Base-by-base conservation (phyloP, 2,797 vertebrate species). In the Phataginus tricuspis region DNA sequence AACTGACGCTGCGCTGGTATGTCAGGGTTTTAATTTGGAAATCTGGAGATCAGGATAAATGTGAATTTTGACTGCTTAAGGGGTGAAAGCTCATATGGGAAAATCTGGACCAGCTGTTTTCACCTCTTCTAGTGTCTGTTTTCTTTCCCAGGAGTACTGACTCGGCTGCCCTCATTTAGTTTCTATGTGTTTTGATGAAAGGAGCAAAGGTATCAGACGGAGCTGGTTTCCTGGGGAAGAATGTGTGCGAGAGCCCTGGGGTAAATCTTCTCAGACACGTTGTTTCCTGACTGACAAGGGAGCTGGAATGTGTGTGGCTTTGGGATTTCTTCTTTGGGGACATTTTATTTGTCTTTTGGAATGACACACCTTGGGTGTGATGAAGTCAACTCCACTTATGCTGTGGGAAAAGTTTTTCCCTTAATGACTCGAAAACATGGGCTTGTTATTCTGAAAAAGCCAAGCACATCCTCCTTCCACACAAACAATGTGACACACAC, bases 401-500 rank as follows among this genome's bases (percentile, higher is more conserved):
- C 31, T 94, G 92, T 96, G 96, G 91, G 96, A 98, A 98, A 97
- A 96, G 45, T 49, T 4, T 59, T 79, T 69, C 64, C 96, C 97
- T 95, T 95, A 77, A 98, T 97, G 96, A 97, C 96, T 97, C 51
- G 94, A 96, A 98, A 98, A 98, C 95, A 95, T 91, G 68, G 78
- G 55, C 68, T 97, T 96, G 98, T 96, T 98, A 78, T 98, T 98
- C 98, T 97, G 98, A 98, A 98, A 97, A 98, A 97, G 96, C 90
- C 80, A 97, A 97, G 79, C 91, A 98, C 98, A 98, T 97, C 97
- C 98, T 98, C 93, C 96, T 79, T 98, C 96, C 71, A 61, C 45
- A 93, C 98, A 98, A 98, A 98, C 98, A 98, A 98, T 98, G 96
- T 97, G 97, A 98, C 97, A 89, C 95, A 80, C 98, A 93, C 94